phyloP scores from a whole-genome alignment of 2,888 invertebrate genomes.

The Cosmopolites sordidus region DNA sequence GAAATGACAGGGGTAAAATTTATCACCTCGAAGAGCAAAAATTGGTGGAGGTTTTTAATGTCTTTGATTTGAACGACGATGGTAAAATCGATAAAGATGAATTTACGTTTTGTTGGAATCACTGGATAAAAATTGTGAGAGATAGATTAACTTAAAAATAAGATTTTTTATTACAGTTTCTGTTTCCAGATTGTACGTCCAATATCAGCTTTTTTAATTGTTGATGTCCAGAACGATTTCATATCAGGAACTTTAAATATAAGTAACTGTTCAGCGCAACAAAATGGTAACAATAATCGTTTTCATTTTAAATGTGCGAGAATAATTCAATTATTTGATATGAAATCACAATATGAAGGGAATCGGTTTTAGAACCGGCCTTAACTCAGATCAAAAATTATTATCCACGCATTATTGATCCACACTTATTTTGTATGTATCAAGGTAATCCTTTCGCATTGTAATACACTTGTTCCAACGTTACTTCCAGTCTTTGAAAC shows the following conservation, averaged over 20 bases:
- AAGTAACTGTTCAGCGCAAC: conserved; percentile 87
- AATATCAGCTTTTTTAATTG: conserved; percentile 82
- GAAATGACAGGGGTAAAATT: conserved; percentile 80
- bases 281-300: conserved; percentile 77
- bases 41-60: conserved; percentile 70
- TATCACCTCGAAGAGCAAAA: conserved; percentile 70
- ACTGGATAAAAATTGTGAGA: conserved; percentile 83
- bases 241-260: conserved; percentile 91
- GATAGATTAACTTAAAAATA: background rate
- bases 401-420: too few relatives aligned
- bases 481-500: too few relatives aligned
- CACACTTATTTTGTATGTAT: too few relatives aligned
- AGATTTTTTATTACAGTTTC: background rate
- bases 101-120: conserved; percentile 83
- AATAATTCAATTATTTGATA: too few relatives aligned
- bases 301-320: too few relatives aligned
- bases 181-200: conserved; percentile 72
- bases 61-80: conserved; percentile 76
- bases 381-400: too few relatives aligned
- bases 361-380: too few relatives aligned
- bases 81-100: conserved; percentile 76
- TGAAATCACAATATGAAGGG: too few relatives aligned
- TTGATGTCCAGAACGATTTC: conserved; percentile 98
- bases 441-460: too few relatives aligned
- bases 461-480: too few relatives aligned